Conservation (phyloP, 2,888 invertebrate genomes). For the Plagiodera versicolora region DNA sequence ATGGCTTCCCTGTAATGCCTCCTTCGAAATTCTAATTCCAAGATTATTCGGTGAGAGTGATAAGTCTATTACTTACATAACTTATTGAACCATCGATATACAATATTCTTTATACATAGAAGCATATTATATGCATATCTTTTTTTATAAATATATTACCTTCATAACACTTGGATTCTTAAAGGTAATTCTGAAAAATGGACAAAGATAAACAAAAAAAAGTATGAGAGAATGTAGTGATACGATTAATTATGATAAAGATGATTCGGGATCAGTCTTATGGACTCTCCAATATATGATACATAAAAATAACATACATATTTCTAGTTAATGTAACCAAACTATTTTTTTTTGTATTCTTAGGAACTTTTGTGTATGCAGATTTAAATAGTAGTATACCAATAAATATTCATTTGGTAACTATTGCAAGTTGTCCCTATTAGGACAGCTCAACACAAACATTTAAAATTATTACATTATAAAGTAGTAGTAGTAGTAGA, state of each 20-base stretch:
- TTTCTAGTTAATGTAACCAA: background rate
- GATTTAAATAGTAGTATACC: constrained; percentile 6
- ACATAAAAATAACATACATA: constrained; percentile 5
- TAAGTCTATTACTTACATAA: constrained; percentile 10
- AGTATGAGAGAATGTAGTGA: constrained; percentile 14
- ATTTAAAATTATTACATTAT: background rate
- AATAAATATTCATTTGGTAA: constrained; percentile 3
- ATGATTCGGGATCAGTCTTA: constrained; percentile 23
- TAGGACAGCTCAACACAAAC: background rate
- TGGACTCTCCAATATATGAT: constrained; percentile 21
- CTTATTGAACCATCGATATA: constrained; percentile 5
- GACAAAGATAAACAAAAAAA: constrained; percentile 14
- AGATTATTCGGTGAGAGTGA: background rate
- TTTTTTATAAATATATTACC: constrained; percentile 16
- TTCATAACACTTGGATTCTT: constrained; percentile 26
- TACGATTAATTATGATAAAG: constrained; percentile 12
- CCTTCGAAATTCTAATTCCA: too few relatives aligned
- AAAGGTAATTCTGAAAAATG: constrained; percentile 26
- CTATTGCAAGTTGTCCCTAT: background rate
- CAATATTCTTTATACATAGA: constrained; percentile 30
- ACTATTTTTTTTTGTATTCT: constrained; percentile 18
- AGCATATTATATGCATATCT: constrained; percentile 23
- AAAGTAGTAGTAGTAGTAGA: constrained; percentile 3
- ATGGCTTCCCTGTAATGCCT: too few relatives aligned
- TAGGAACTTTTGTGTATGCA: constrained; percentile 18